Conservation (phyloP, 2,888 invertebrate species). For the Drosophila macrothrix region DNA sequence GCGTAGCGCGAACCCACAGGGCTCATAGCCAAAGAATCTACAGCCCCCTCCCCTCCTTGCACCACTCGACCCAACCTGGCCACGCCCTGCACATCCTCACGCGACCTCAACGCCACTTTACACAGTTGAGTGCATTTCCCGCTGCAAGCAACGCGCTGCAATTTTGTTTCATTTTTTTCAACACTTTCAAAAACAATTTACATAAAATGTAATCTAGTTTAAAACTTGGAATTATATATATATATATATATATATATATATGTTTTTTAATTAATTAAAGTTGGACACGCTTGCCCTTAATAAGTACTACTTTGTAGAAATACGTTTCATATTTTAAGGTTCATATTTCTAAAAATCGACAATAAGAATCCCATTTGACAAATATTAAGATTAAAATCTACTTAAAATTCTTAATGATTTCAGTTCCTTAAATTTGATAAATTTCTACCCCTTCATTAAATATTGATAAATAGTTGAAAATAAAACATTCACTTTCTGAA, state of each 20-base stretch:
- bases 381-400: background rate
- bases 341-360: background rate
- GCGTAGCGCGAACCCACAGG: constrained; percentile 40
- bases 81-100: constrained; percentile 62
- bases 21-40: background rate
- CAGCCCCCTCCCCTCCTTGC: background rate
- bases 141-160: constrained; percentile 44
- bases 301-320: background rate
- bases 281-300: background rate
- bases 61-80: background rate
- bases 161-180: constrained; percentile 50
- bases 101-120: constrained; percentile 62
- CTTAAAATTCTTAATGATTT: background rate
- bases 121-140: constrained; percentile 73
- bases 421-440: background rate
- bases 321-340: background rate
- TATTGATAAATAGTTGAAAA: background rate
- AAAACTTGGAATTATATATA: background rate
- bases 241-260: background rate
- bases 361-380: background rate
- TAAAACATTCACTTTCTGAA: background rate
- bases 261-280: background rate
- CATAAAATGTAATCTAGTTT: background rate
- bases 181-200: background rate
- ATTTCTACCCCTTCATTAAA: background rate